Base-by-base conservation (phyloP, 1,140 invertebrate species). In the Physella acuta region DNA sequence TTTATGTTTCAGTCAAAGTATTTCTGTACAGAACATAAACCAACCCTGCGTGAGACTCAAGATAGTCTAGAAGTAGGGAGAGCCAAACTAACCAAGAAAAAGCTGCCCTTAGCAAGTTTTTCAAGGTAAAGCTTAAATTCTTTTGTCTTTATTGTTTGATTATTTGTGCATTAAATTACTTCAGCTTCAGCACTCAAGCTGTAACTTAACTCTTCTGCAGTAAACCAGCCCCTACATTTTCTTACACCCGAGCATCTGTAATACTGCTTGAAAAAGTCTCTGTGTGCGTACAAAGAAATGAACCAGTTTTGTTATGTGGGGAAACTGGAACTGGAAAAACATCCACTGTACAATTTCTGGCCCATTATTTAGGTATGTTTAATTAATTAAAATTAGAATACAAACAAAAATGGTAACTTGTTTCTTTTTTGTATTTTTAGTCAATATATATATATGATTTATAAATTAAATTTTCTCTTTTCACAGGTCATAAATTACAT, bases 321-420 rank as follows among this genome's bases (percentile, higher is more conserved):
- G 98, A 99, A 87, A 99, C 97, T 0, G 98, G 97, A 53, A 96
- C 94, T 17, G 97, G 98, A 16, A 99, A 99, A 87, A 99, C 98
- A 0, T 94, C 94, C n/a, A 90, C 92, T 0, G 89, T 99, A 36
- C 97, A 99, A 82, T 95, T 93, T 83, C 85, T 99, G 26, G 94
- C 97, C 0, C 88, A 91, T 72, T 89, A 91, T 72, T 66, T 81
- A 51, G 79, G 81, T 84, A 68, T 53, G 67, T 5, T 11, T 63
- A 30, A 20, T 33, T 4, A n/a, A n/a, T n/a, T n/a, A n/a, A n/a
- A n/a, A n/a, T n/a, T n/a, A n/a, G n/a, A n/a, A n/a, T n/a, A n/a
- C n/a, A n/a, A n/a, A n/a, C n/a, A n/a, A n/a, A n/a, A n/a, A n/a
- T n/a, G n/a, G n/a, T 17, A 33, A 36, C 16, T 24, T 28, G 28